These are phyloP conservation scores for Amphiura filiformis DNA, from an alignment of 35 echinoderm and acorn worm genomes.

Conservation along the genomic window DNA sequence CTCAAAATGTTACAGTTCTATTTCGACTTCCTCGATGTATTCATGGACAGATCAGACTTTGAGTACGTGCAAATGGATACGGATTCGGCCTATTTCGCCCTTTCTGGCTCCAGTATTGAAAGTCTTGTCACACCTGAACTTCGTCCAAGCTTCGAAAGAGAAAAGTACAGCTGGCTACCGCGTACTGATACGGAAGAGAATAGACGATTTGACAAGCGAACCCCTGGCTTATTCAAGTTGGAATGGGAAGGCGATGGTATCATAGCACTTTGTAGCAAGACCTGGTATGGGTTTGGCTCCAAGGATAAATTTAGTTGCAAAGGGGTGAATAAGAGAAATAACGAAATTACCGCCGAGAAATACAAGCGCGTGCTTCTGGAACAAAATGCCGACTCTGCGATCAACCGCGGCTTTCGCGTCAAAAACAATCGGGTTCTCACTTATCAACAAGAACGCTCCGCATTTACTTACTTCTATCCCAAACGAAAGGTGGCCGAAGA, in stretches of 20 bases:
- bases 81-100: conserved; percentile 3
- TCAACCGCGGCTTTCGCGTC: conserved; percentile 33
- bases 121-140: not conserved
- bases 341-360: conserved; percentile 24
- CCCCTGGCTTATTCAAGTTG: not conserved
- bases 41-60: not conserved
- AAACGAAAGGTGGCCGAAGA: conserved; percentile 52
- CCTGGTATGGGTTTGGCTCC: conserved; percentile 25
- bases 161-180: not conserved
- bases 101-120: not conserved
- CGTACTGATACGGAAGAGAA: not conserved
- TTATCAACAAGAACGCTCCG: conserved; percentile 30
- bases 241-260: conserved; percentile 46
- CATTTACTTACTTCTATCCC: conserved; percentile 60
- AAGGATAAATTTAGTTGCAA: conserved; percentile 41
- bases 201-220: not conserved
- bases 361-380: conserved; percentile 23
- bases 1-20: conserved; percentile 44
- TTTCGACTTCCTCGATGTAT: conserved; percentile 33
- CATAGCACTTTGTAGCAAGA: conserved; percentile 40
- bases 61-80: conserved; percentile 2
- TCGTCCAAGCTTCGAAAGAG: not conserved
- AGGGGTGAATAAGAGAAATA: conserved; percentile 7
- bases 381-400: not conserved
- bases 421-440: conserved; percentile 35